Evolutionary conservation across 2,888 invertebrate genomes (phyloP).

Genomic region (Troglohyphantes excavatus): DNA sequence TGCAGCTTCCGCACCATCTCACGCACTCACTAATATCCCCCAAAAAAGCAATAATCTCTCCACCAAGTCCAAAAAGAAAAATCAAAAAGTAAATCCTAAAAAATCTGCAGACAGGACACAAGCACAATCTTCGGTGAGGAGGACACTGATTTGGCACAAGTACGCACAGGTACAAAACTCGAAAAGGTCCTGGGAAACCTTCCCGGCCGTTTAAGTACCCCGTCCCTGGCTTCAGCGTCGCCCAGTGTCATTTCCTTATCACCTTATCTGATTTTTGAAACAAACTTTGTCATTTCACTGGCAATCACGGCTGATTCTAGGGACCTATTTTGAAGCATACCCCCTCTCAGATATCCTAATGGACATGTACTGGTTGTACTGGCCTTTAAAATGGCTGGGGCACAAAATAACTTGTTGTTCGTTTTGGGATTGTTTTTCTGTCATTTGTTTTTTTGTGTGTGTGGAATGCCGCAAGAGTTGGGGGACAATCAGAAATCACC

Average conservation of each 20-base stretch:
- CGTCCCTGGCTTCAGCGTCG: neutral
- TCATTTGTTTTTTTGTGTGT: too few species aligned
- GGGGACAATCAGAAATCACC: too few species aligned
- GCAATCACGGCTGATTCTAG: too few species aligned
- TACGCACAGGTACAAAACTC: neutral
- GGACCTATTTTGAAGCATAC: too few species aligned
- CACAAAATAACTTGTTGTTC: too few species aligned
- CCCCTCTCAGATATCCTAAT: too few species aligned
- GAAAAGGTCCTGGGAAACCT: neutral
- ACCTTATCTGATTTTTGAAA: neutral
- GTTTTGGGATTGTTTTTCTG: too few species aligned
- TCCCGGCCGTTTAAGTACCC: neutral
- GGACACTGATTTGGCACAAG: neutral
- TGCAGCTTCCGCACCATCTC: slow-evolving; percentile 41
- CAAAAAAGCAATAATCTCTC: neutral
- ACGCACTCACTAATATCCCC: neutral
- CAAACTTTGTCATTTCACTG: neutral
- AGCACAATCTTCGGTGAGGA: too few species aligned
- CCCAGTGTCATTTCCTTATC: neutral
- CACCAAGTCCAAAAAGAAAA: neutral
- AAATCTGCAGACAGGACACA: neutral
- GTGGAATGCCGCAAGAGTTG: too few species aligned
- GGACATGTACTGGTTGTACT: too few species aligned
- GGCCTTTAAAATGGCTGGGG: too few species aligned
- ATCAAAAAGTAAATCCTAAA: neutral